Conservation (phyloP, 1,140 invertebrate genomes). For the Asobara japonica region DNA sequence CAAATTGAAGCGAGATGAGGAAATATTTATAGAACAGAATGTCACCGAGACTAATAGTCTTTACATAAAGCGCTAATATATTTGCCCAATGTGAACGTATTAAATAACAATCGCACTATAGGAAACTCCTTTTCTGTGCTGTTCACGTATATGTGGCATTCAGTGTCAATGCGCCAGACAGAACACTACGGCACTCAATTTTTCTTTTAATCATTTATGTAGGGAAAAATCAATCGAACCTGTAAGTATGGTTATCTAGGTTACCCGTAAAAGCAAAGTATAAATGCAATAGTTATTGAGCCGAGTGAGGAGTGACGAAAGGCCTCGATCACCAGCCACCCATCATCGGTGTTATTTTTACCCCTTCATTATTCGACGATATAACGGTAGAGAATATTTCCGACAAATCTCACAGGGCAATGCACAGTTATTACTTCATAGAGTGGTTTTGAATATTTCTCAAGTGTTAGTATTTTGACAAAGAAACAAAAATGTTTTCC, state of each 20-base stretch:
- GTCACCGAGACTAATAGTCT: too few species aligned
- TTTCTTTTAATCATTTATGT: background rate
- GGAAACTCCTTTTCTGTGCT: too few species aligned
- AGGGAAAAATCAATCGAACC: background rate
- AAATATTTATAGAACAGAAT: background rate
- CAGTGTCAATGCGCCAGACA: background rate
- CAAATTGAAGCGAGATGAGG: too few species aligned
- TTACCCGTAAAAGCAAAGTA: constrained; percentile 4
- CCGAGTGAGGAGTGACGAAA: background rate
- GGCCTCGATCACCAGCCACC: background rate
- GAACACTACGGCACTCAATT: background rate
- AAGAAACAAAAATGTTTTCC: background rate
- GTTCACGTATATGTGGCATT: too few species aligned
- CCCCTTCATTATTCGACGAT: background rate
- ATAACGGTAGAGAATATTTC: background rate
- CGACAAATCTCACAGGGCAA: background rate
- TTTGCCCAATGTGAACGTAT: too few species aligned
- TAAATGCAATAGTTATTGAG: background rate
- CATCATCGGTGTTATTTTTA: background rate
- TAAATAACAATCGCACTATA: too few species aligned
- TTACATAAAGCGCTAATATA: too few species aligned
- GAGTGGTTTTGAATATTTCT: too few species aligned
- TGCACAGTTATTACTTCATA: background rate
- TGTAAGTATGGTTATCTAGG: constrained; percentile 4
- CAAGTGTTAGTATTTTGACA: background rate